Evolutionary conservation across 2,797 vertebrate species (phyloP), one percentile per base, ranked within the genome.

Genomic region (Micromesistius poutassou): DNA sequence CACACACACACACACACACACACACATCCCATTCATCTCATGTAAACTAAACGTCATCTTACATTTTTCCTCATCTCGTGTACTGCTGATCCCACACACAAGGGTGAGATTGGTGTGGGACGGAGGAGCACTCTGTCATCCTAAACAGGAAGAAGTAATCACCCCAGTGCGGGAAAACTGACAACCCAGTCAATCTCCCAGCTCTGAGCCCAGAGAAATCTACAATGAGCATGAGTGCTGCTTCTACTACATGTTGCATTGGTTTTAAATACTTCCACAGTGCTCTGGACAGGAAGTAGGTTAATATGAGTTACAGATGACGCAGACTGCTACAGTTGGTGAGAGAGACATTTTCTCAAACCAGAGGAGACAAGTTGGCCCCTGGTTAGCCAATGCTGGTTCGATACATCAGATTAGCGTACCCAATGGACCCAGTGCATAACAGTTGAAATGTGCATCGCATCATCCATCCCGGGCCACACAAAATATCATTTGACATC

Each of bases 71-170:
- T 62, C 55, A 62, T 62, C 55, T 62, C n/a, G 9, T n/a, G 55
- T 62, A 7, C 55, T 62, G 55, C 22, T 62, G 55, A 62, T 62
- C 55, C 55, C 55, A 62, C 55, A 62, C 55, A 62, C 4, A 8
- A 62, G 55, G n/a, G 55, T 62, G 55, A 62, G 55, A 62, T 62
- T 62, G 55, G 55, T 62, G 55, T 62, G 55, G n/a, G n/a, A 13
- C 0, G 55, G 55, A 25, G 55, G 55, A 7, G n/a, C n/a, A 4
- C 22, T 62, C 55, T 2, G n/a, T 62, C 55, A 25, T 62, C 19
- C 55, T 25, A 62, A 62, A 62, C 22, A 62, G 55, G n/a, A 62
- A 62, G 55, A 62, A 62, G 55, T 62, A n/a, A 62, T 62, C 22
- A 22, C 55, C 5, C 55, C 55, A 62, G 55, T 9, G 55, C n/a